These are phyloP conservation scores for Caenorhabditis japonica DNA, from an alignment of 2,888 invertebrate species.

Conservation along the genomic window DNA sequence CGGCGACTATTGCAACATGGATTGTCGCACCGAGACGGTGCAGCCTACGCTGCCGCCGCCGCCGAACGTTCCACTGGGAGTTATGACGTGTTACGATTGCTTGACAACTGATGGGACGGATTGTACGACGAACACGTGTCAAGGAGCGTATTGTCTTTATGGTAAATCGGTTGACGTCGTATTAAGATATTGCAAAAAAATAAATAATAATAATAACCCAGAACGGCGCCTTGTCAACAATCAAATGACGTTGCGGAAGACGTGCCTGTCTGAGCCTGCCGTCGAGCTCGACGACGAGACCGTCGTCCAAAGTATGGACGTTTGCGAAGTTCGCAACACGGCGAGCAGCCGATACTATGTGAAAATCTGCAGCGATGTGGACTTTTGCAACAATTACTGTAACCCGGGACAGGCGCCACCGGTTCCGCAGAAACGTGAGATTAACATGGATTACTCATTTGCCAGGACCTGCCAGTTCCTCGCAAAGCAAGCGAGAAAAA, in stretches of 20 bases:
- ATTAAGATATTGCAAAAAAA: no score
- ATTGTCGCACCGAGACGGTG: conserved; percentile 36
- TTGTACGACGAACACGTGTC: conserved; percentile 50
- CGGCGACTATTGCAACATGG: conserved; percentile 53
- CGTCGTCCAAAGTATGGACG: conserved; percentile 36
- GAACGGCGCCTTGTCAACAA: conserved; percentile 49
- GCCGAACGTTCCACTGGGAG: conserved; percentile 16
- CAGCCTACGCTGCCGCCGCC: conserved; percentile 24
- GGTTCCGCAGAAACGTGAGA: conserved; percentile 53
- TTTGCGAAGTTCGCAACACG: conserved; percentile 60
- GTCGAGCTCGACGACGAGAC: conserved; percentile 56
- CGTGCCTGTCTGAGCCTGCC: conserved; percentile 43
- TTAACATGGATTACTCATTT: no score
- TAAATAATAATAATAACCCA: background rate
- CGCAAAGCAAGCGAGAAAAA: no score
- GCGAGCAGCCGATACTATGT: conserved; percentile 48
- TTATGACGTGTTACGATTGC: conserved; percentile 58
- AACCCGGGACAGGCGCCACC: conserved; percentile 51
- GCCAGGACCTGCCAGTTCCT: no score
- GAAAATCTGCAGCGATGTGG: conserved; percentile 57
- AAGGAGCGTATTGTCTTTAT: conserved; percentile 57
- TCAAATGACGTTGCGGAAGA: conserved; percentile 48
- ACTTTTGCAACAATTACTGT: conserved; percentile 58
- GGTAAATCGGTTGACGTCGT: conserved; percentile 3
- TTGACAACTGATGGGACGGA: conserved; percentile 53